Evolutionary conservation across 2,113 vertebrate species (phyloP).

Genomic region (Thryonomys swinderianus): DNA sequence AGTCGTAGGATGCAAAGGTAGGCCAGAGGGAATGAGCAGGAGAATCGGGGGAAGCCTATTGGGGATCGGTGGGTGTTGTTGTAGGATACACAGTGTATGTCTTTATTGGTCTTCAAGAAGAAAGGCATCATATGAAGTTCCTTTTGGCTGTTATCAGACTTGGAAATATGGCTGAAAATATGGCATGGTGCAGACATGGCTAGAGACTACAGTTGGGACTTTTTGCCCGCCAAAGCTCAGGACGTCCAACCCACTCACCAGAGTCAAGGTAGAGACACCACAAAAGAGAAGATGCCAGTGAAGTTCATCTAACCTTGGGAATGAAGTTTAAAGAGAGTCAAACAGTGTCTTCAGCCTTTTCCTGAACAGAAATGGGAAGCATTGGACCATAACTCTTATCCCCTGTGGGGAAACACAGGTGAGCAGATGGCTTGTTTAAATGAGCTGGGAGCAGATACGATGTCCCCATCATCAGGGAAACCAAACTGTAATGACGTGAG

Average conservation of each 20-base stretch:
- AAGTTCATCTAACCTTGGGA: background rate
- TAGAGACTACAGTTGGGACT: background rate
- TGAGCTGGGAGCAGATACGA: constrained; percentile 5
- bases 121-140: background rate
- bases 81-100: background rate
- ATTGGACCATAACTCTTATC: background rate
- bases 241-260: too few species aligned
- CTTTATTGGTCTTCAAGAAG: background rate
- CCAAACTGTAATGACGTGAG: constrained; percentile 33
- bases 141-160: background rate
- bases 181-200: background rate
- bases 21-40: background rate
- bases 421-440: constrained; percentile 39
- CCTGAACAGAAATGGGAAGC: background rate
- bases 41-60: background rate
- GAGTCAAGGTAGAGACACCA: too few species aligned
- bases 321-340: background rate
- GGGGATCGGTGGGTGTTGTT: background rate
- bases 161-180: background rate
- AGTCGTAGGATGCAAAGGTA: background rate
- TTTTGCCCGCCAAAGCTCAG: too few species aligned
- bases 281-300: background rate
- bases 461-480: constrained; percentile 39
- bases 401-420: background rate
- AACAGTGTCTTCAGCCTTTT: constrained; percentile 8